Base-by-base conservation (phyloP, 2,797 vertebrate genomes). In the Heteromormyrus szaboi region DNA sequence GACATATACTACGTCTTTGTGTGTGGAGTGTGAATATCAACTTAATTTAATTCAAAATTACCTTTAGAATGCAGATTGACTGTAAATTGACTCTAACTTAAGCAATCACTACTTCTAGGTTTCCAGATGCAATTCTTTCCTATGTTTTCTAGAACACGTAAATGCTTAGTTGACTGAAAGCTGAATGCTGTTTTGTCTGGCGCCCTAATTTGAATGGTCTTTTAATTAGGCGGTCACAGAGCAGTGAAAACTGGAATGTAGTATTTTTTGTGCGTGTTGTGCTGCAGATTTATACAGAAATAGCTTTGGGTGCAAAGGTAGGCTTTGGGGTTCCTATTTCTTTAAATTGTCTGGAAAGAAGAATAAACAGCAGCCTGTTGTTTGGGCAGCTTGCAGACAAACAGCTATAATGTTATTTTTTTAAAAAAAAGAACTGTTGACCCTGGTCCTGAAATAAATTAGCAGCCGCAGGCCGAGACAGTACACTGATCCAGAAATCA, bases 391-490 rank as follows among this genome's bases (percentile, higher is more conserved):
- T 91, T 68, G 88, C 91, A 92, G 86, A 91, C 89, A 90, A 91
- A 90, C 86, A 87, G 56, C 46, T 51, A 14, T 89, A 53, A 91
- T 51, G 51, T 88, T 92, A 85, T 65, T 33, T 68, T 65, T 59
- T 53, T 14, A 0, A 19, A 53, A 54, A 54, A 65, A 29, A 29
- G n/a, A 56, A 54, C 46, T 89, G 76, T 91, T 53, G 87, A 90
- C 81, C 65, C 65, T 76, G 72, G 87, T n/a, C 89, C 88, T 86
- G 72, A 93, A 93, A 93, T 90, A 93, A 93, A 93, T 90, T 46
- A 86, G 6, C 85, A 29, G 90, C 88, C 2, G 56, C 25, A 81
- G 90, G 83, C 88, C 87, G 81, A 59, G 68, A 56, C 89, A 4
- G 87, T 88, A 14, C 22, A 76, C 72, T 54, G 7, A 56, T 19